Base-by-base conservation (phyloP, 2,113 vertebrate species). In the Lepus americanus region DNA sequence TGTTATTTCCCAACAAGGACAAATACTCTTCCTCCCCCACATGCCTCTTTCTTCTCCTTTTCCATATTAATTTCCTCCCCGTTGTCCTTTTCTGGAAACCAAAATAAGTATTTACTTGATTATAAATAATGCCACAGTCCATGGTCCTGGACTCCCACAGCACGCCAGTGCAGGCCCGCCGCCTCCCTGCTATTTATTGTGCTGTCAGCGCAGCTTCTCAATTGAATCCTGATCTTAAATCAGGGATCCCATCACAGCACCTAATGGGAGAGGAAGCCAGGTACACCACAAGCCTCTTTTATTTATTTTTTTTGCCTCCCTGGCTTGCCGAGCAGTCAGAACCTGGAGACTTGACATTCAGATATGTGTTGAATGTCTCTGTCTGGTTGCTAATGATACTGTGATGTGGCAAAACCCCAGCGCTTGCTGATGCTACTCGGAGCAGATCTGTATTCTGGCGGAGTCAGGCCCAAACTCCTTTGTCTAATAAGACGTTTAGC, bases 401-500 rank as follows among this genome's bases (percentile, higher is more conserved):
- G 70, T 53, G 74, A 78, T 33, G 55, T 89, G 88, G 86, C 11
- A 2, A 67, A 81, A 66, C 64, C 76, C 31, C 67, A 96, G 90
- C 67, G 67, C 69, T 33, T 70, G 79, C 63, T 39, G 64, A 55
- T 17, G 70, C 83, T 72, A 10, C 92, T 10, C 31, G 9, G 3
- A 59, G 87, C 67, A 78, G 49, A 87, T 59, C 89, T 89, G 90
- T 92, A 77, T 96, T 96, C 92, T 80, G 16, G 88, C 89, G 36
- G 92, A 76, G 87, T 36, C 93, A 90, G 59, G 63, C 79, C 86
- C 92, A 6, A 81, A 73, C 64, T 94, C 19, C 77, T 96, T 39
- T 88, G 90, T 87, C 94, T 94, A 95, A 94, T 97, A 95, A 89
- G 89, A 96, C 82, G 79, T 84, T 97, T 74, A 94, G 80, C 95